Percentiles rank a stretch among this genome's conserved stretches.
phyloP scores from a whole-genome alignment of 2,797 vertebrate genomes.

The Onychomys torridus region DNA sequence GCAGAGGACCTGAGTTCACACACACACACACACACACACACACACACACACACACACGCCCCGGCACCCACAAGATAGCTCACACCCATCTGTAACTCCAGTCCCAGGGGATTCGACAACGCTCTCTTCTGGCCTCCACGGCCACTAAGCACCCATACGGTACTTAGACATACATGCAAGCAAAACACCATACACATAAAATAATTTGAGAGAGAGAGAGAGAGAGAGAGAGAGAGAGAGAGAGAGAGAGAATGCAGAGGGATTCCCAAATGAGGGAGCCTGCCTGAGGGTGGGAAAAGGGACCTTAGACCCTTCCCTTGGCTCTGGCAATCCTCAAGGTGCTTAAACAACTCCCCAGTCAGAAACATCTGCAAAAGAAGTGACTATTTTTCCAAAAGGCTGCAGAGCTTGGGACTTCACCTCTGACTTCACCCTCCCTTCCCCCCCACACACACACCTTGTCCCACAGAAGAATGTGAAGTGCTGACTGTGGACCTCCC shows the following conservation, averaged over 20 bases:
- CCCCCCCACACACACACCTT: background rate
- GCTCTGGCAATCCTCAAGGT: background rate
- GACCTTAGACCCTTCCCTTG: background rate
- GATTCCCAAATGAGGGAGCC: background rate
- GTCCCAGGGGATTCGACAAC: background rate
- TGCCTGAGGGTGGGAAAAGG: background rate
- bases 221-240: too few species aligned
- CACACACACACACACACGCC: too few species aligned
- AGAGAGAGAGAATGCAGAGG: background rate
- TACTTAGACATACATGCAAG: background rate
- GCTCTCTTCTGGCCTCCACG: background rate
- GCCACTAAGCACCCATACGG: background rate
- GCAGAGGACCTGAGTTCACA: background rate
- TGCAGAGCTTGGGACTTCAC: background rate
- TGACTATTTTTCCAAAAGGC: background rate
- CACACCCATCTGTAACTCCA: background rate
- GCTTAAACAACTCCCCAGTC: background rate
- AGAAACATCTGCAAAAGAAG: background rate
- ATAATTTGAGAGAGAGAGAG: too few species aligned
- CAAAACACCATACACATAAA: background rate
- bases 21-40: too few species aligned
- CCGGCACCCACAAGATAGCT: background rate
- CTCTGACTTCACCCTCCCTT: background rate
- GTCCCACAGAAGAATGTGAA: background rate
- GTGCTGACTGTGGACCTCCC: background rate